Conservation (phyloP, 2,113 vertebrate species). For the Lophotis ruficrista region DNA sequence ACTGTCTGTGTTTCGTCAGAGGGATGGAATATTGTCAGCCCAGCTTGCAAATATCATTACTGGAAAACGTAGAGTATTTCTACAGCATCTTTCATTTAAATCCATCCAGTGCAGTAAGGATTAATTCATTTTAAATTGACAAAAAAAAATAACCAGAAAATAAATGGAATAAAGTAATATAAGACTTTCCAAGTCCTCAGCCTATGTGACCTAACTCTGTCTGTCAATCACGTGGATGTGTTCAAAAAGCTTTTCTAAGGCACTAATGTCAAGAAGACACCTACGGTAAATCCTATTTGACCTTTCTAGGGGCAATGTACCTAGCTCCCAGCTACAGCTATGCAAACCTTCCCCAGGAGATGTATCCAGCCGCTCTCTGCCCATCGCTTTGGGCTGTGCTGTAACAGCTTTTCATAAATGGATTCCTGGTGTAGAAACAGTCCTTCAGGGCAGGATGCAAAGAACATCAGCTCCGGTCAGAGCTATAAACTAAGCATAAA, state of each 20-base stretch:
- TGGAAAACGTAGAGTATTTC: background rate
- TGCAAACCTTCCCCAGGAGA: slow-evolving; percentile 8
- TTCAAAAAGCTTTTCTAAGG: slow-evolving; percentile 9
- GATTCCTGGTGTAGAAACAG: background rate
- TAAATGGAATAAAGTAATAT: background rate
- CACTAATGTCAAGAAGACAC: background rate
- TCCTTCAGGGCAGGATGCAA: background rate
- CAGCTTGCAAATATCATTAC: slow-evolving; percentile 1
- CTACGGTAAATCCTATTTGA: slow-evolving; percentile 26
- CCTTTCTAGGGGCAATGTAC: slow-evolving; percentile 30
- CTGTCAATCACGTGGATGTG: background rate
- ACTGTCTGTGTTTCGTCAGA: slow-evolving; percentile 5
- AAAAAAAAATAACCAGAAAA: background rate
- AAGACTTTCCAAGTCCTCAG: background rate
- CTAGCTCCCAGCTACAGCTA: background rate
- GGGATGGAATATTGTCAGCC: background rate
- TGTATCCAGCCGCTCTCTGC: background rate
- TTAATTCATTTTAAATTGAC: background rate
- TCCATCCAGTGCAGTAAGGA: background rate
- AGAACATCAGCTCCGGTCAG: background rate
- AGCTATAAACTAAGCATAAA: background rate
- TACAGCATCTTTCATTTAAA: background rate
- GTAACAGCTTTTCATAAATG: slow-evolving; percentile 10
- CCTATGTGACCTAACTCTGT: background rate
- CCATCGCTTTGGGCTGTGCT: background rate